phyloP scores from a whole-genome alignment of 2,888 invertebrate genomes.

The Cyclophora albipunctata region DNA sequence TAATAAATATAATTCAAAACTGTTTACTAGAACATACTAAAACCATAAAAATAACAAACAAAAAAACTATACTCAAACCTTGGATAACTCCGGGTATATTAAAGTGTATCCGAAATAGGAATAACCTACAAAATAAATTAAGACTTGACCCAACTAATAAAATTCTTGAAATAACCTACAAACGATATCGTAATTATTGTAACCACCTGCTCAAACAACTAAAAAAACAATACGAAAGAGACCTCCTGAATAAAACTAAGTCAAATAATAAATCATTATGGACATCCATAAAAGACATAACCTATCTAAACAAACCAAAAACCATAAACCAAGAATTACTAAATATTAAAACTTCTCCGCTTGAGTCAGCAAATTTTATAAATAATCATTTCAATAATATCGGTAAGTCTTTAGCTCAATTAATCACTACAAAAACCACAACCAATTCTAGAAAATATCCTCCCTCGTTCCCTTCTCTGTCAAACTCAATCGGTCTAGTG shows the following conservation, averaged over 20 bases:
- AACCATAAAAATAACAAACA: neutral
- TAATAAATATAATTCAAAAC: no score
- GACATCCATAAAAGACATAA: neutral
- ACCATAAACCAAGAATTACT: no score
- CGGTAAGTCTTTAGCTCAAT: neutral
- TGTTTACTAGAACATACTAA: neutral
- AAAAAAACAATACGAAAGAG: neutral
- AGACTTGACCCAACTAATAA: neutral
- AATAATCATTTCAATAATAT: neutral
- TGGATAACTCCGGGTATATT: neutral
- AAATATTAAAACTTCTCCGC: neutral
- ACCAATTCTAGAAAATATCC: no score
- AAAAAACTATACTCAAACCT: neutral
- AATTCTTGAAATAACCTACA: neutral
- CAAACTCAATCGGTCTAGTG: neutral
- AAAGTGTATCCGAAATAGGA: neutral
- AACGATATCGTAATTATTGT: conserved; percentile 1
- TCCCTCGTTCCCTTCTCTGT: neutral
- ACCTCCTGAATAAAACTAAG: neutral
- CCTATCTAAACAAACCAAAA: neutral
- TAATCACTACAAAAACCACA: no score
- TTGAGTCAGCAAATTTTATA: neutral
- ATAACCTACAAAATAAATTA: neutral
- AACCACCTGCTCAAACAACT: neutral
- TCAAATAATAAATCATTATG: neutral